Conservation (phyloP, 2,888 invertebrate species). For the Drosophila birchii region DNA sequence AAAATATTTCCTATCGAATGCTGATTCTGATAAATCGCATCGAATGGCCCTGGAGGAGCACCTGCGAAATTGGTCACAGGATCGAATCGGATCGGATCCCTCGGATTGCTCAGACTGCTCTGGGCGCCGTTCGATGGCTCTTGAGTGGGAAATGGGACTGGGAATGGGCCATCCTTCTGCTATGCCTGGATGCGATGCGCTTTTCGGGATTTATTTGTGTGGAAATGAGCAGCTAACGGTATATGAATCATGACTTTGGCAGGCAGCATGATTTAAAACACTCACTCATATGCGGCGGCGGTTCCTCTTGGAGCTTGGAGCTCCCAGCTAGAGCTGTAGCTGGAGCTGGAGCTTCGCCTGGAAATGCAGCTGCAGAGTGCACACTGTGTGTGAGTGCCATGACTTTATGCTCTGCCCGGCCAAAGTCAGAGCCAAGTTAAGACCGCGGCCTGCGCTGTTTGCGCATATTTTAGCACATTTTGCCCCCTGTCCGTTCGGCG, state of each 20-base stretch:
- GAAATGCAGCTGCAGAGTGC: slow-evolving; percentile 27
- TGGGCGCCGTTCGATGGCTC: slow-evolving; percentile 50
- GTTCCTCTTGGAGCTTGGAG: slow-evolving; percentile 21
- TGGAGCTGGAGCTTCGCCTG: slow-evolving; percentile 20
- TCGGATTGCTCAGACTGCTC: slow-evolving; percentile 14
- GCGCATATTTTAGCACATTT: slow-evolving; percentile 83
- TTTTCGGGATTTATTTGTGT: slow-evolving; percentile 79
- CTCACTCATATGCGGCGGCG: slow-evolving; percentile 73
- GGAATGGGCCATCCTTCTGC: slow-evolving; percentile 18
- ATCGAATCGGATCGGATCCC: slow-evolving; percentile 5
- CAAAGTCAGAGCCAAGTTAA: slow-evolving; percentile 31
- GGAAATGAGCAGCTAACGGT: slow-evolving; percentile 83
- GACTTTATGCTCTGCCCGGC: slow-evolving; percentile 50
- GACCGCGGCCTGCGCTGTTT: slow-evolving; percentile 62
- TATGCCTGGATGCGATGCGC: slow-evolving; percentile 48
- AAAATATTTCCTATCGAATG: slow-evolving; percentile 3
- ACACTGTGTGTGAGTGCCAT: slow-evolving; percentile 50
- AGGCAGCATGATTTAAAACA: slow-evolving; percentile 83
- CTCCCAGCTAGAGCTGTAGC: slow-evolving; percentile 3
- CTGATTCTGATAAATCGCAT: slow-evolving; percentile 23
- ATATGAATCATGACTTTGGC: slow-evolving; percentile 84
- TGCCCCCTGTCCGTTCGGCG: slow-evolving; percentile 46
- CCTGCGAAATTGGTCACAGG: slow-evolving; percentile 82
- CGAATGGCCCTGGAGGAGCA: slow-evolving; percentile 74
- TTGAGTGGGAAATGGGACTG: slow-evolving; percentile 59